Percentiles rank a stretch among this genome's conserved stretches.
phyloP scores from a whole-genome alignment of 2,888 invertebrate genomes.

The Synanthedon andrenaeformis region DNA sequence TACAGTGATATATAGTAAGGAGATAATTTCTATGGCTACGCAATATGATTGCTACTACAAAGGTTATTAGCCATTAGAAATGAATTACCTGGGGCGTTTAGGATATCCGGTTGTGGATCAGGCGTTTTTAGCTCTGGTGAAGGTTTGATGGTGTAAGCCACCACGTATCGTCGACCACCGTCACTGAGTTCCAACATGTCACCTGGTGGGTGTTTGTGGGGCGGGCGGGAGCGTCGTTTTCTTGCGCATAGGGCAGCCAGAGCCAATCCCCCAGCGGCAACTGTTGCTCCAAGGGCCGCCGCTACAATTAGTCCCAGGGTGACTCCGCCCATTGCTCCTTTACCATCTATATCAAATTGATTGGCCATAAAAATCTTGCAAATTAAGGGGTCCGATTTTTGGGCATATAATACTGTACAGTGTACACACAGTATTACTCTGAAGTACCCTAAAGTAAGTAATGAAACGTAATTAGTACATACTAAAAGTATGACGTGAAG shows the following conservation, averaged over 20 bases:
- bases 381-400: no score
- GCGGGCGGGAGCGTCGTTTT: slow-evolving; percentile 39
- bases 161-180: slow-evolving; percentile 85
- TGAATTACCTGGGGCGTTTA: slow-evolving; percentile 76
- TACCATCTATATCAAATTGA: slow-evolving; percentile 69
- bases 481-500: no score
- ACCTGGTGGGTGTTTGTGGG: slow-evolving; percentile 56
- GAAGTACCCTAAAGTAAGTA: no score
- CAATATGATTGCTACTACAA: not conserved
- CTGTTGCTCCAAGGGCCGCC: slow-evolving; percentile 37
- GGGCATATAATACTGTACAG: no score
- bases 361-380: slow-evolving; percentile 7
- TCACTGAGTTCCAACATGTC: slow-evolving; percentile 77
- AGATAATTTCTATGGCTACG: not conserved
- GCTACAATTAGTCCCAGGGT: slow-evolving; percentile 75
- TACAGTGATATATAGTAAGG: no score
- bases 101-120: slow-evolving; percentile 81
- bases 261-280: slow-evolving; percentile 46
- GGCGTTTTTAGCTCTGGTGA: slow-evolving; percentile 68
- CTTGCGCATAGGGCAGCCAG: slow-evolving; percentile 44
- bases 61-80: not conserved
- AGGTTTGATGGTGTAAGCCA: slow-evolving; percentile 86
- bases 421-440: no score
- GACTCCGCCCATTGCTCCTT: slow-evolving; percentile 76
- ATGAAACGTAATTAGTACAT: no score